These are phyloP conservation scores for Himalopsyche japonica DNA, from an alignment of 2,888 invertebrate genomes.

Conservation along the genomic window DNA sequence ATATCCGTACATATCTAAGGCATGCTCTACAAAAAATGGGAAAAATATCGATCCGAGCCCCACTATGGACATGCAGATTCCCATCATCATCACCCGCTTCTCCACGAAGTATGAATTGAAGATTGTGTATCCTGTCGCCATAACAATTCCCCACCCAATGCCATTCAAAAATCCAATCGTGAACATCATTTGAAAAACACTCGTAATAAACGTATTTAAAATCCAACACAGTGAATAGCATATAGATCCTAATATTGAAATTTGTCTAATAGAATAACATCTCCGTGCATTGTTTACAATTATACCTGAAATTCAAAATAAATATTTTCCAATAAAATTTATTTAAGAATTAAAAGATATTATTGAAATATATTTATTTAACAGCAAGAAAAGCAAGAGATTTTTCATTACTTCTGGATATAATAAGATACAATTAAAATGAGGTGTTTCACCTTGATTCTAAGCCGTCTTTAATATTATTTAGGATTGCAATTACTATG, in stretches of 20 bases:
- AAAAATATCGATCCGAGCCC: conserved; percentile 63
- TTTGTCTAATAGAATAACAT: conserved; percentile 65
- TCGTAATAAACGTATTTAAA: conserved; percentile 65
- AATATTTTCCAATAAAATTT: too few relatives aligned
- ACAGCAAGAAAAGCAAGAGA: too few relatives aligned
- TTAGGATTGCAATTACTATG: too few relatives aligned
- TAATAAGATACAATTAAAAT: too few relatives aligned
- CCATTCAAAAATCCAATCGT: conserved; percentile 69
- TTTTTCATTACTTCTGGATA: too few relatives aligned
- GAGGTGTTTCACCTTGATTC: too few relatives aligned
- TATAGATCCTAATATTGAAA: conserved; percentile 69
- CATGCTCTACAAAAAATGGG: conserved; percentile 59
- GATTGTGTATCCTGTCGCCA: conserved; percentile 69
- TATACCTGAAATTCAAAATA: conserved; percentile 20
- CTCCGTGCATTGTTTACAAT: conserved; percentile 60
- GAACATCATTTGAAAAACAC: conserved; percentile 65
- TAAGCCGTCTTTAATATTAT: too few relatives aligned
- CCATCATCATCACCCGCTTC: conserved; percentile 65
- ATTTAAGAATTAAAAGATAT: too few relatives aligned
- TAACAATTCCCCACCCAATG: conserved; percentile 70
- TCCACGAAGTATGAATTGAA: conserved; percentile 65
- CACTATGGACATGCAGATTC: conserved; percentile 63
- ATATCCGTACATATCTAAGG: conserved; percentile 62
- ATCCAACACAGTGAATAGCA: conserved; percentile 68
- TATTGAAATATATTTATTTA: too few relatives aligned